Conservation (phyloP, 2,113 vertebrate genomes). For the Prietella phreatophila region DNA sequence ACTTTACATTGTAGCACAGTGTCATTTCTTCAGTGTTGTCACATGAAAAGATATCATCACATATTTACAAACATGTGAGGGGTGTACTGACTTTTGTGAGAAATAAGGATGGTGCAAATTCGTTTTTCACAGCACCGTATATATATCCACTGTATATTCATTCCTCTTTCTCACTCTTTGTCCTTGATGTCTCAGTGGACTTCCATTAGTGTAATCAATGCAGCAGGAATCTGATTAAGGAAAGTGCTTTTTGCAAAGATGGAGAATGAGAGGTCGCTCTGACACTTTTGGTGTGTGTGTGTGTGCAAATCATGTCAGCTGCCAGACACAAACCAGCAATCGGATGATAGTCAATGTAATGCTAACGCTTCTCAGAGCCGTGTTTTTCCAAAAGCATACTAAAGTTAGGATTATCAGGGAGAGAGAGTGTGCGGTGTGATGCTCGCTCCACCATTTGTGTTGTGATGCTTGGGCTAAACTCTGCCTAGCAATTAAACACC, state of each 20-base stretch:
- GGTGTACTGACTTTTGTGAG: too few species aligned
- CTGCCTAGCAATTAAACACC: neutral
- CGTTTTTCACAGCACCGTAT: too few species aligned
- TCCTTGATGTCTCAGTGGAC: constrained; percentile 43
- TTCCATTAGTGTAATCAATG: constrained; percentile 69
- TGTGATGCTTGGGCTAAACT: neutral
- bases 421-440: neutral
- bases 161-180: neutral
- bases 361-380: neutral
- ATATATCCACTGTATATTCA: neutral
- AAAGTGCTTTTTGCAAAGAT: constrained; percentile 61
- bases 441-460: neutral
- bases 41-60: too few species aligned
- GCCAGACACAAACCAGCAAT: neutral
- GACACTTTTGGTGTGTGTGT: neutral
- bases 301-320: neutral
- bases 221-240: constrained; percentile 67
- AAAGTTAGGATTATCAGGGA: neutral
- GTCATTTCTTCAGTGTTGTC: too few species aligned
- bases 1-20: too few species aligned
- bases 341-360: neutral
- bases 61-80: too few species aligned
- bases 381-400: neutral
- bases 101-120: too few species aligned
- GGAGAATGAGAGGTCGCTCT: constrained; percentile 9